Conservation (phyloP, 2,888 invertebrate genomes). For the Acanthosepion pharaonis region DNA sequence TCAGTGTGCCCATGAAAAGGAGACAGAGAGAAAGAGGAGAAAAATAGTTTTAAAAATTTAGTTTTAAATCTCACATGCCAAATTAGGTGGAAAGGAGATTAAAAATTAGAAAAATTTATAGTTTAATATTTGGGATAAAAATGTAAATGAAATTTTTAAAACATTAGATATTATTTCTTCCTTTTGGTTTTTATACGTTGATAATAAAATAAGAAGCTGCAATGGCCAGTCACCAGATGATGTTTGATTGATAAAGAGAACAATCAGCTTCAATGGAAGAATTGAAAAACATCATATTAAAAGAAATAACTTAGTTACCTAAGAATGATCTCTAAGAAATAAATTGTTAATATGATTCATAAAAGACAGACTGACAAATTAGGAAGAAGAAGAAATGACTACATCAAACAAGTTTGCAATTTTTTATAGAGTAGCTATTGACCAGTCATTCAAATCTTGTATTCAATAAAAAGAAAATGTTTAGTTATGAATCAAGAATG, state of each 20-base stretch:
- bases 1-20: conserved; percentile 5
- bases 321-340: no score
- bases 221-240: not conserved
- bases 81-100: not conserved
- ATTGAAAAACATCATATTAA: not conserved
- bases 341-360: no score
- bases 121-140: not conserved
- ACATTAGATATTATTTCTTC: not conserved
- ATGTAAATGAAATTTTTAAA: not conserved
- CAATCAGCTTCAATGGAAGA: not conserved
- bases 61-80: not conserved
- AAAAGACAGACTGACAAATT: no score
- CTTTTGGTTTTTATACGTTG: not conserved
- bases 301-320: not conserved
- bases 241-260: no score
- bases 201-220: not conserved
- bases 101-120: no score
- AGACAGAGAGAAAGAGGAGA: not conserved
- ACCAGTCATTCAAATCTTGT: not conserved
- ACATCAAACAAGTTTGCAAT: no score
- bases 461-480: not conserved
- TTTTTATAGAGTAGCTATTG: not conserved
- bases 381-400: no score
- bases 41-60: not conserved
- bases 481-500: not conserved